phyloP scores from a whole-genome alignment of 2,797 vertebrate species.

The Dermochelys coriacea region DNA sequence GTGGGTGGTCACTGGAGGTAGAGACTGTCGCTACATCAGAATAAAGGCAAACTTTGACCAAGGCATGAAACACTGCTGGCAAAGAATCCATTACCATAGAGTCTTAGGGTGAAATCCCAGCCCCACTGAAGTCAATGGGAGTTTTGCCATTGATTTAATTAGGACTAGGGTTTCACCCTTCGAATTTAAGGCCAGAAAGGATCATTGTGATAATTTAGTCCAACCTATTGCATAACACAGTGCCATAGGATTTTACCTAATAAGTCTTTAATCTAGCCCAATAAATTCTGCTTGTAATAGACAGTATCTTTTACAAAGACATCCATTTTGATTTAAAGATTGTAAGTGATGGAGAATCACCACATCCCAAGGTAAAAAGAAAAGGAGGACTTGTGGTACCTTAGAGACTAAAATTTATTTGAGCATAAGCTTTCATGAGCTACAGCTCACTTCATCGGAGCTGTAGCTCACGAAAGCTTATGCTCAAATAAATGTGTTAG shows the following conservation, averaged over 20 bases:
- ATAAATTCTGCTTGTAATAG: neutral
- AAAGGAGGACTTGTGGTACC: too few relatives aligned
- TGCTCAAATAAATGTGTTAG: too few relatives aligned
- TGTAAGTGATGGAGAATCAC: neutral
- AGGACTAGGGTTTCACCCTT: neutral
- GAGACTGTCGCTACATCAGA: constrained; percentile 86
- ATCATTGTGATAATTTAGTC: neutral
- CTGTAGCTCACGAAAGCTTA: too few relatives aligned
- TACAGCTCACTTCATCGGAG: too few relatives aligned
- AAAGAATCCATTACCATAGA: neutral
- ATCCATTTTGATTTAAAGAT: neutral
- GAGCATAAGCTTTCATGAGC: too few relatives aligned
- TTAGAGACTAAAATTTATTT: too few relatives aligned
- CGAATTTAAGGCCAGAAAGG: neutral
- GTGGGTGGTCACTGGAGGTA: constrained; percentile 98
- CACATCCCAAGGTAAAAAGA: neutral
- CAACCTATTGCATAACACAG: neutral
- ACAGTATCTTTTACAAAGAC: neutral
- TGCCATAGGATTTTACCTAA: neutral
- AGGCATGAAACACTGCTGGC: neutral
- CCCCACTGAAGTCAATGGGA: neutral
- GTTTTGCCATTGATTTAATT: neutral
- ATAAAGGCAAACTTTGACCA: neutral
- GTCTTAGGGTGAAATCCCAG: neutral
- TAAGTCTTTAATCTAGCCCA: neutral